Evolutionary conservation across 2,888 invertebrate genomes (phyloP).

Genomic region (Gymnosoma rotundatum): DNA sequence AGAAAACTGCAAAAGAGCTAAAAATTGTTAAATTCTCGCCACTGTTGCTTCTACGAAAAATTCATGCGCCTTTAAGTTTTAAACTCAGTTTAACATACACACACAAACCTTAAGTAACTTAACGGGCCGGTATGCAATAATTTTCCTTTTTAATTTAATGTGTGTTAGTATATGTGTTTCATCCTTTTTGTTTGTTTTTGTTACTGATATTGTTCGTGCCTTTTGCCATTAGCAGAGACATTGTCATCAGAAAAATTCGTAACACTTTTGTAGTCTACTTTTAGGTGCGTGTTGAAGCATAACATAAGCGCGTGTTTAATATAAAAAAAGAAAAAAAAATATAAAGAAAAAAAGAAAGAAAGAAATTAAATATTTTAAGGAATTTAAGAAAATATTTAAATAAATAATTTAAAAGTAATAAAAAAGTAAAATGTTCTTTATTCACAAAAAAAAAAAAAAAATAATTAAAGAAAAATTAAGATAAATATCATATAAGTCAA

Average conservation of each 20-base stretch:
- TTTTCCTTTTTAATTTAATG: conserved; percentile 28
- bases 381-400: conserved; percentile 33
- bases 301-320: conserved; percentile 72
- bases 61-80: conserved; percentile 56
- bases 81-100: conserved; percentile 36
- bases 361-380: conserved; percentile 2
- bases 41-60: conserved; percentile 66
- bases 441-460: conserved; percentile 17
- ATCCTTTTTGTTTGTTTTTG: conserved; percentile 16
- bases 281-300: conserved; percentile 79
- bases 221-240: conserved; percentile 47
- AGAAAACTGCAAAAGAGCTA: conserved; percentile 8
- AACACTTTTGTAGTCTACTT: conserved; percentile 79
- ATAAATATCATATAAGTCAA: conserved; percentile 12
- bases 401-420: conserved; percentile 47
- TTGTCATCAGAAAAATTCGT: conserved; percentile 73
- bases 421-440: conserved; percentile 29
- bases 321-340: conserved; percentile 33
- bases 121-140: conserved; percentile 60
- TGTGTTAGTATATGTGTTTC: conserved; percentile 1
- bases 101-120: conserved; percentile 30
- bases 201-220: conserved; percentile 33
- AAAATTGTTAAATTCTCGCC: conserved; percentile 43
- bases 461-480: conserved; percentile 54
- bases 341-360: conserved; percentile 47